These are phyloP conservation scores for Anthophora plumipes DNA, from an alignment of 2,888 invertebrate species.

Conservation along the genomic window DNA sequence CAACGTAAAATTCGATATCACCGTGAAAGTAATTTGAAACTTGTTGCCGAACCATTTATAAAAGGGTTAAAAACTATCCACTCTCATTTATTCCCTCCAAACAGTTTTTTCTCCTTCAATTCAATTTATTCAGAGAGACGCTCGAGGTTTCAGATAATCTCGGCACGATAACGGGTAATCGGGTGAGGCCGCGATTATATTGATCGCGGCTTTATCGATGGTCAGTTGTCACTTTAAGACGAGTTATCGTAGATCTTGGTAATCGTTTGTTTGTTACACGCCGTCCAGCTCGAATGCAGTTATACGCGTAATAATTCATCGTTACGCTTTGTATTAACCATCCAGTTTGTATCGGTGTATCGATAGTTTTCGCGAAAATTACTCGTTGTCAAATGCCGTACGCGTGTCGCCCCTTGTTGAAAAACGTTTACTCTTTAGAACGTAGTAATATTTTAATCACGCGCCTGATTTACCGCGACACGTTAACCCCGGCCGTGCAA, in stretches of 20 bases:
- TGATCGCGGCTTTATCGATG: slow-evolving; percentile 26
- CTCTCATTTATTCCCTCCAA: neutral
- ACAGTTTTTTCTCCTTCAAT: neutral
- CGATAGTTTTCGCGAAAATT: slow-evolving; percentile 34
- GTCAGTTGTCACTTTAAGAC: slow-evolving; percentile 31
- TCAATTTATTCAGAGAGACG: neutral
- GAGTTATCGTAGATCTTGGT: slow-evolving; percentile 27
- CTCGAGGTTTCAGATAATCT: slow-evolving; percentile 4
- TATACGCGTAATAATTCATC: slow-evolving; percentile 20
- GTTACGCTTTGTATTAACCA: neutral
- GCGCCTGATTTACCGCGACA: slow-evolving; percentile 16
- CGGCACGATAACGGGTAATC: slow-evolving; percentile 10
- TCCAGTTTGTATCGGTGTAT: slow-evolving; percentile 1
- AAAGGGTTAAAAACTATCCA: no score
- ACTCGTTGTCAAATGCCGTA: slow-evolving; percentile 20
- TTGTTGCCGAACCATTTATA: no score
- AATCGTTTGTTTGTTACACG: slow-evolving; percentile 27
- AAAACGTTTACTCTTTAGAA: neutral
- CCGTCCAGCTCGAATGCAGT: neutral
- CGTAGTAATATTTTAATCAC: slow-evolving; percentile 32
- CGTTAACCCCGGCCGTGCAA: neutral
- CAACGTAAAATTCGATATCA: no score
- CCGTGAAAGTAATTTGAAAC: no score
- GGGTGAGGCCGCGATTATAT: slow-evolving; percentile 17
- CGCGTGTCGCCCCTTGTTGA: neutral